Base-by-base conservation (phyloP, 2,888 invertebrate genomes). In the Parnassius apollo region DNA sequence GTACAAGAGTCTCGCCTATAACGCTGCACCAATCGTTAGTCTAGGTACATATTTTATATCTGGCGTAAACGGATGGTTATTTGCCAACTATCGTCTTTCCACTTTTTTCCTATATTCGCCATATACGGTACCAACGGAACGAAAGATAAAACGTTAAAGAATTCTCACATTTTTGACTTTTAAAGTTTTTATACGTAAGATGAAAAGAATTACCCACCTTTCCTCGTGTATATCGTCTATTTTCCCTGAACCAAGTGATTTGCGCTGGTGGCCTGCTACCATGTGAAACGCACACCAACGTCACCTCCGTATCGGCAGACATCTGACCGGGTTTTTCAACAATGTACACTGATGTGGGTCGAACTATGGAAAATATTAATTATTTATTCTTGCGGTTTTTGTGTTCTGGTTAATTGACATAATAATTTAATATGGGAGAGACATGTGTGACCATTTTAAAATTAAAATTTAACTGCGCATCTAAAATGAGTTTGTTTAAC, bases 211-310 rank as follows among this genome's bases (percentile, higher is more conserved):
- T 22, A 55, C 91, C 90, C 84, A 96, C 96, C 94, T 94, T 94
- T 78, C 96, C 96, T 64, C 94, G 92, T 9, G 94, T 93, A 81
- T 97, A 96, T 74, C 93, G 93, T 68, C 94, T 88, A 83, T 95
- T 96, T 74, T 96, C 96, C 74, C 96, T 94, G 75, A 94, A 95
- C 97, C 97, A 98, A 61, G 95, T 93, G 77, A 98, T 94, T 71
- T 94, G 94, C 0, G 98, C 97, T 63, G 95, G 94, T 3, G 98
- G 97, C 75, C 97, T 93, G 54, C 98, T 98, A 45, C 98, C 98
- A 57, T 94, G 93, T 9, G 96, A 95, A 71, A 95, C 94, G 85
- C 98, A 98, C n/a, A 95, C 93, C 66, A 98, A 90, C 62, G 95
- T 94, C 76, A 96, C 95, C 73, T 95, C 95, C 66, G 94, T 93